Percentiles rank a stretch among this genome's conserved stretches.
These are phyloP conservation scores for Exaiptasia diaphana DNA, from an alignment of 64 coral and sea anemone species.

Conservation along the genomic window DNA sequence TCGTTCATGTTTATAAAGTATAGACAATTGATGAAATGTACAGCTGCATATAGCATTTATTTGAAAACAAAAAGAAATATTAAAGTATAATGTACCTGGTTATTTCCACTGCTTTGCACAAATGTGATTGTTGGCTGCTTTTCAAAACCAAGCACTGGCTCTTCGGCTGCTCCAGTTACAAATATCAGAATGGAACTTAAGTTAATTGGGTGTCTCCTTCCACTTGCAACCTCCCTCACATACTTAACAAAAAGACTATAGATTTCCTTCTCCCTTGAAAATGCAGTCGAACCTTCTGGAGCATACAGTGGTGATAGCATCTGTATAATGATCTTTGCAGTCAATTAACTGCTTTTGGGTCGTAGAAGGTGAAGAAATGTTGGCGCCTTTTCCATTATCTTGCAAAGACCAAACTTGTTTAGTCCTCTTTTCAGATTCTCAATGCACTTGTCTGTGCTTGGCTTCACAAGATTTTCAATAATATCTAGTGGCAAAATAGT, in stretches of 20 bases:
- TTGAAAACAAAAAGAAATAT: background rate
- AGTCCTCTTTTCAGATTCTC: constrained; percentile 1
- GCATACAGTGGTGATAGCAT: background rate
- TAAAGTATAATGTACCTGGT: background rate
- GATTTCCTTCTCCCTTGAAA: constrained; percentile 16
- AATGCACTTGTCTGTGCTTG: background rate
- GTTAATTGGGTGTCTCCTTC: background rate
- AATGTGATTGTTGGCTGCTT: constrained; percentile 37
- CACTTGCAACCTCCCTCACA: constrained; percentile 32
- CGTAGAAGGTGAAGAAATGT: constrained; percentile 19
- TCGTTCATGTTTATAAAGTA: too few relatives aligned
- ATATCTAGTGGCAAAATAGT: background rate
- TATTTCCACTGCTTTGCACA: background rate
- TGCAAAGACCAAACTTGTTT: background rate
- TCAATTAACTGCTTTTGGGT: background rate
- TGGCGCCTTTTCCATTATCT: background rate
- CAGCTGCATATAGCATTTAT: too few relatives aligned
- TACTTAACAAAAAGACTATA: constrained; percentile 26
- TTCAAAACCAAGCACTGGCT: constrained; percentile 44
- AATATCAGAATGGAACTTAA: constrained; percentile 29
- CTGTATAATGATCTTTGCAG: constrained; percentile 4
- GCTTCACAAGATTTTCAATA: background rate
- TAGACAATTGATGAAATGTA: too few relatives aligned
- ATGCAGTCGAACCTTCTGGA: constrained; percentile 19
- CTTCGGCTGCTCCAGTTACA: constrained; percentile 45